phyloP scores from a whole-genome alignment of 2,113 vertebrate species.

The Syrmaticus mikado region DNA sequence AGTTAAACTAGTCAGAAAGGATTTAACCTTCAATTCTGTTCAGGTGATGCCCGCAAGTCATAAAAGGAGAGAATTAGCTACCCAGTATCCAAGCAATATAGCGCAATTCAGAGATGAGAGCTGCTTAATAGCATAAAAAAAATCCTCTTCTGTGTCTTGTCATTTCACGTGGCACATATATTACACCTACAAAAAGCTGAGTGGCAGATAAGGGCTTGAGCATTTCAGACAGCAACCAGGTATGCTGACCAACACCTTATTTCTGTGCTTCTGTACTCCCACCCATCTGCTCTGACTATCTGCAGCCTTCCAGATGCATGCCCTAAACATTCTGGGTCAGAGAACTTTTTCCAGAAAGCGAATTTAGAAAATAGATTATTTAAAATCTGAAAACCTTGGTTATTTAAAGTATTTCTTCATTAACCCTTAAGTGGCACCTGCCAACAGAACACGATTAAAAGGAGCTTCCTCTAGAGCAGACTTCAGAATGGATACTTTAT shows the following conservation, averaged over 20 bases:
- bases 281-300: not conserved
- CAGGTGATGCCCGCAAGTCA: not conserved
- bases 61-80: conserved; percentile 6
- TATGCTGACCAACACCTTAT: not conserved
- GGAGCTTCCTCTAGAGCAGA: not conserved
- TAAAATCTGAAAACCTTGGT: not conserved
- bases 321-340: not conserved
- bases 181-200: not conserved
- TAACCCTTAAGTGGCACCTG: not conserved
- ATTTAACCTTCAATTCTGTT: conserved; percentile 18
- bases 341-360: not conserved
- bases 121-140: not conserved
- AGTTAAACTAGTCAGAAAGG: not conserved
- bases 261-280: not conserved
- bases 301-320: not conserved
- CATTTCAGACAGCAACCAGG: not conserved
- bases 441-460: not conserved
- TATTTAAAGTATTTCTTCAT: not conserved
- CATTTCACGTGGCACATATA: not conserved
- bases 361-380: not conserved
- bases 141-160: not conserved
- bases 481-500: not conserved
- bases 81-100: not conserved
- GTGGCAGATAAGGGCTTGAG: not conserved
- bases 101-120: not conserved